Conservation (phyloP, 1,140 invertebrate species). For the Copidosoma floridanum region DNA sequence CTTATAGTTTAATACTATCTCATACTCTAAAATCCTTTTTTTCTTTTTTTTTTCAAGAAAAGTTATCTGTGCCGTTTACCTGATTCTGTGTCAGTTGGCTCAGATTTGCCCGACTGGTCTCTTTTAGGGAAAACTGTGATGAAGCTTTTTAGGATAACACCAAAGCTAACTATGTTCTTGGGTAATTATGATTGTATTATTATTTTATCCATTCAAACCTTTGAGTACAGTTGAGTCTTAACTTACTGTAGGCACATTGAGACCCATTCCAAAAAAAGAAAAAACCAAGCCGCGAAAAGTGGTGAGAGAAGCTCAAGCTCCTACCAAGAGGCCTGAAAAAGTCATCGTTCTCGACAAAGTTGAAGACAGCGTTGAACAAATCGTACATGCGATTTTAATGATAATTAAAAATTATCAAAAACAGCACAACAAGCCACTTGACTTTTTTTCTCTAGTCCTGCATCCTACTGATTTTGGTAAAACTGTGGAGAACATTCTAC, state of each 20-base stretch:
- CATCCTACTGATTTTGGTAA: slow-evolving; percentile 67
- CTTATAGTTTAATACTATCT: too few species aligned
- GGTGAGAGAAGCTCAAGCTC: slow-evolving; percentile 27
- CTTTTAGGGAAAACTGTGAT: slow-evolving; percentile 28
- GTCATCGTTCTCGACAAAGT: slow-evolving; percentile 35
- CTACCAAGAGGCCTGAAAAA: slow-evolving; percentile 42
- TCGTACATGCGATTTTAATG: slow-evolving; percentile 43
- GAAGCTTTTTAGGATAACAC: slow-evolving; percentile 32
- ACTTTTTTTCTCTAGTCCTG: slow-evolving; percentile 69
- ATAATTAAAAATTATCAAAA: slow-evolving; percentile 45
- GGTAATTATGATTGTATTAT: slow-evolving; percentile 30
- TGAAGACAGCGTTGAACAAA: slow-evolving; percentile 44
- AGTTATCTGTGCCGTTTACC: slow-evolving; percentile 22
- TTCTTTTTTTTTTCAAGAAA: slow-evolving; percentile 24
- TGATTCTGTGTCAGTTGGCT: slow-evolving; percentile 22
- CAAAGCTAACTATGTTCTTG: slow-evolving; percentile 29
- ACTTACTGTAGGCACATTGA: slow-evolving; percentile 31
- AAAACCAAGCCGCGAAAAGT: slow-evolving; percentile 25
- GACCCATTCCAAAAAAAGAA: slow-evolving; percentile 35
- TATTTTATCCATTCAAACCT: slow-evolving; percentile 2
- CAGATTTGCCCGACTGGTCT: slow-evolving; percentile 34
- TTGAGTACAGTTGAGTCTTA: background rate
- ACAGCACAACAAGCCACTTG: slow-evolving; percentile 54
- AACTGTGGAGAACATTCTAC: slow-evolving; percentile 77
- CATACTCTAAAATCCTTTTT: too few species aligned